Conservation (phyloP, 1,140 invertebrate genomes). For the Drosophila novamexicana region DNA sequence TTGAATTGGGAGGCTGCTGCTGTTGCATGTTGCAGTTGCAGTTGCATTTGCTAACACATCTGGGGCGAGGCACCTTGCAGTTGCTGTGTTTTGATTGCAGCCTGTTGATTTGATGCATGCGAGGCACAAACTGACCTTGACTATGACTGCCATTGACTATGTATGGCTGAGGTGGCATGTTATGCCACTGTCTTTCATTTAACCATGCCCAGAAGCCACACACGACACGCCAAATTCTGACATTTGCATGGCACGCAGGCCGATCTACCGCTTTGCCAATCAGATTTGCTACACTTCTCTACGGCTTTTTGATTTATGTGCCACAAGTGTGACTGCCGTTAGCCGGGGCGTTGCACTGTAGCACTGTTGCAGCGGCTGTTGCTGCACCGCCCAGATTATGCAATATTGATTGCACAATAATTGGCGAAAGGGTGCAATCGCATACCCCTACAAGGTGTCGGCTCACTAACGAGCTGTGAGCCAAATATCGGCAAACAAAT, state of each 20-base stretch:
- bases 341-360: constrained; percentile 61
- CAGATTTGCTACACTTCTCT: constrained; percentile 23
- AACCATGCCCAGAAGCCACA: constrained; percentile 77
- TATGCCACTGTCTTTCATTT: constrained; percentile 50
- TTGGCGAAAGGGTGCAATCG: constrained; percentile 78
- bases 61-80: constrained; percentile 78
- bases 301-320: constrained; percentile 71
- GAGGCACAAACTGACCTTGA: constrained; percentile 71
- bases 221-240: constrained; percentile 76
- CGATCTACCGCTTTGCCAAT: constrained; percentile 27
- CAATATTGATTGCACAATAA: constrained; percentile 82
- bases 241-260: constrained; percentile 78
- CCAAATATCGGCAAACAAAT: constrained; percentile 67
- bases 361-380: constrained; percentile 31
- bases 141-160: constrained; percentile 45
- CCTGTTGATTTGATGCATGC: constrained; percentile 76
- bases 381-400: constrained; percentile 65
- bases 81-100: constrained; percentile 36
- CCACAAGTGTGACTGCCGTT: constrained; percentile 80
- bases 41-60: constrained; percentile 69
- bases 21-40: constrained; percentile 44
- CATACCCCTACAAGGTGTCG: constrained; percentile 76
- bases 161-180: constrained; percentile 24
- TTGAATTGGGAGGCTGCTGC: constrained; percentile 60
- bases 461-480: constrained; percentile 75